Conservation (phyloP, 37 sponge, comb jelly and placozoan genomes). For the Chondrosia reniformis region DNA sequence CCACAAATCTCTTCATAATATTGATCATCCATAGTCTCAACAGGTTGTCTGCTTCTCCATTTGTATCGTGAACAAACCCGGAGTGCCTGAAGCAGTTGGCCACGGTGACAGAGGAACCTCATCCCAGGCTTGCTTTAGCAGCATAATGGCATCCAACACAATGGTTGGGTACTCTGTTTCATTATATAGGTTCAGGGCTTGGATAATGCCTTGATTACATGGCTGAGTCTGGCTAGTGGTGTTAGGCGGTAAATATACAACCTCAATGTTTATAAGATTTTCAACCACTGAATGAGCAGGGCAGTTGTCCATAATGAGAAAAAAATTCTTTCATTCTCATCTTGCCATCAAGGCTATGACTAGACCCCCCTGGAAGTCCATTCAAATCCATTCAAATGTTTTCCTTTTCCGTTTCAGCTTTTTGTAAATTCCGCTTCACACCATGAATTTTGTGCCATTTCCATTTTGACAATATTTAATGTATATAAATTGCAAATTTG, state of each 20-base stretch:
- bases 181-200: constrained; percentile 10
- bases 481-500: too few species aligned
- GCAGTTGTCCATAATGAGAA: constrained; percentile 22
- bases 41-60: constrained; percentile 4
- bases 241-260: constrained; percentile 19
- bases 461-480: too few species aligned
- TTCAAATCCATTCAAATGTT: too few species aligned
- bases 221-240: constrained; percentile 16
- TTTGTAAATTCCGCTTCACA: too few species aligned
- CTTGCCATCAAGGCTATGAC: constrained; percentile 16
- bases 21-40: constrained; percentile 19
- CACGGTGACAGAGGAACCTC: constrained; percentile 22
- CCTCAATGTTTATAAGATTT: constrained; percentile 17
- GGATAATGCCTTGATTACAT: constrained; percentile 24
- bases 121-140: constrained; percentile 25
- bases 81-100: constrained; percentile 23
- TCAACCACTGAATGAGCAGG: constrained; percentile 25
- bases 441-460: too few species aligned
- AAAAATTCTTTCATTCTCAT: constrained; percentile 12
- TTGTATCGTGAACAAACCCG: constrained; percentile 3
- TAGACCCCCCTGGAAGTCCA: too few species aligned
- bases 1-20: constrained; percentile 14
- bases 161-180: constrained; percentile 5
- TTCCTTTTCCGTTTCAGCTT: too few species aligned
- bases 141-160: constrained; percentile 23